A percentile compares a stretch with the other conserved stretches of the same genome.
phyloP scores from a whole-genome alignment of 2,113 vertebrate genomes.

The Acrocephalus arundinaceus region DNA sequence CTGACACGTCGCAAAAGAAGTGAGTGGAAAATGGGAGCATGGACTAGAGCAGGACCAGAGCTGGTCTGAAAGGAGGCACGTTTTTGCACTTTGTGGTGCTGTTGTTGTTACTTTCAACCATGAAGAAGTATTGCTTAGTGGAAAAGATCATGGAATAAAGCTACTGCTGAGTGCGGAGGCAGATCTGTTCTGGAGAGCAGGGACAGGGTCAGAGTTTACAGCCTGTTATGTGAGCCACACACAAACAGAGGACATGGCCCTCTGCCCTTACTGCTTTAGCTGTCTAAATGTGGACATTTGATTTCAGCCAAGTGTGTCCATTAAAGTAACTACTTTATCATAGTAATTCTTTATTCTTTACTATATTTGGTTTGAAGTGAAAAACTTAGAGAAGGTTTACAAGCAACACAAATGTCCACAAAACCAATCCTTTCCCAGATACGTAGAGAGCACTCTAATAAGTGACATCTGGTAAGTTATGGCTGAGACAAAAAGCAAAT shows the following conservation, averaged over 20 bases:
- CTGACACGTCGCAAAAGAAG: accelerated
- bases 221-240: not conserved
- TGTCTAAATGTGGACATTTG: not conserved
- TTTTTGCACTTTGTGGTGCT: not conserved
- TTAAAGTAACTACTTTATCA: not conserved
- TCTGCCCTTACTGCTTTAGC: not conserved
- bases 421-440: not conserved
- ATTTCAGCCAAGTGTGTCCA: not conserved
- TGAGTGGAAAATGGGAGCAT: accelerated
- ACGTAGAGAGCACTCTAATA: not conserved
- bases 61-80: accelerated
- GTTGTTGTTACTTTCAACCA: not conserved
- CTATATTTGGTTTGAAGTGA: not conserved
- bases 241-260: not conserved
- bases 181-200: not conserved
- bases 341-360: not conserved
- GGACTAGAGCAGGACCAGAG: not conserved
- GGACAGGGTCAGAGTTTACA: not conserved
- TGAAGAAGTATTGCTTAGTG: not conserved
- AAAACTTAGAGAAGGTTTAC: not conserved
- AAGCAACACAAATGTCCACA: not conserved
- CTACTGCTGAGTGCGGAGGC: accelerated
- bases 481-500: not conserved
- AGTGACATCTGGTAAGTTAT: not conserved
- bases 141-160: not conserved